These are phyloP conservation scores for Tetrapedia diversipes DNA, from an alignment of 2,888 invertebrate genomes.

Conservation along the genomic window DNA sequence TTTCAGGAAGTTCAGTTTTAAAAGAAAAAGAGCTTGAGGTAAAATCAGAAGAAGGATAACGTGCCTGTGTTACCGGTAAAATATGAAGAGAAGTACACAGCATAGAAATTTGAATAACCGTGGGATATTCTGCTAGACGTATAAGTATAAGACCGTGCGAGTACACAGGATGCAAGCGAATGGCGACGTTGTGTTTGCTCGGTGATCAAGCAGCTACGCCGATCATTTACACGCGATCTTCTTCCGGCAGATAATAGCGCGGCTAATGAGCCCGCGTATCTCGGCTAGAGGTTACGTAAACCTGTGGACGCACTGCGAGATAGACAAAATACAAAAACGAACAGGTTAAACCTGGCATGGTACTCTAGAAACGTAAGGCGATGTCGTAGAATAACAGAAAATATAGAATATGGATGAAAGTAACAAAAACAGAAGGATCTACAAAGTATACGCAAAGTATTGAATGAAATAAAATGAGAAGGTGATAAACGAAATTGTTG, in stretches of 20 bases:
- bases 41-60: neutral
- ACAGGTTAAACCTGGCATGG: too few species aligned
- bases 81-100: neutral
- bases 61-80: neutral
- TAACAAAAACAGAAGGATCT: too few species aligned
- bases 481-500: too few species aligned
- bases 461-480: too few species aligned
- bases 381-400: too few species aligned
- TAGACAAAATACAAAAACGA: too few species aligned
- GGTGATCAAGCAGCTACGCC: constrained; percentile 63
- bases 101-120: neutral
- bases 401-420: too few species aligned
- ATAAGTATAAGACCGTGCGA: neutral
- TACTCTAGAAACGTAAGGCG: too few species aligned
- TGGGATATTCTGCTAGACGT: neutral
- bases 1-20: neutral
- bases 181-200: constrained; percentile 26
- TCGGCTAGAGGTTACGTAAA: constrained; percentile 62
- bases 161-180: constrained; percentile 10
- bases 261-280: constrained; percentile 69
- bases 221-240: constrained; percentile 71
- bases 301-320: constrained; percentile 50
- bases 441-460: too few species aligned
- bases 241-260: constrained; percentile 69
- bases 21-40: neutral